A percentile compares a stretch with the other conserved stretches of the same genome.
phyloP scores from a whole-genome alignment of 2,888 invertebrate species.

The Tinea trinotella region DNA sequence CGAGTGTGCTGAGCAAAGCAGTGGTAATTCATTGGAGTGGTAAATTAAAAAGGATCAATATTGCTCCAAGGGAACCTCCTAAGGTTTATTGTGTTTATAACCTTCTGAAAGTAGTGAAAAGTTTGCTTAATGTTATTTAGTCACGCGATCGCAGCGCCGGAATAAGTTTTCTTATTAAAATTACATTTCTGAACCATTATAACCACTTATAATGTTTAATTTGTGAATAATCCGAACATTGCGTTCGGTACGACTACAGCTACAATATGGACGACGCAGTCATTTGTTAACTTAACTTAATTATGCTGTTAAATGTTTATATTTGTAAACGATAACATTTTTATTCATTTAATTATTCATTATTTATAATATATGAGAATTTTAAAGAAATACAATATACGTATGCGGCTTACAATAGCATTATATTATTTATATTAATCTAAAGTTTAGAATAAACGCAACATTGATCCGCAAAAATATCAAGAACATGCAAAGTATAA shows the following conservation, averaged over 20 bases:
- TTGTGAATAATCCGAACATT: conserved; percentile 1
- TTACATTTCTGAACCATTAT: conserved; percentile 3
- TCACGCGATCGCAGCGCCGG: not conserved
- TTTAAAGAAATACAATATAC: no score
- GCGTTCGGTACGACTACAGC: not conserved
- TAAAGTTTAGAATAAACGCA: no score
- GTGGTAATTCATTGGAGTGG: not conserved
- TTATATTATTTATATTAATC: no score
- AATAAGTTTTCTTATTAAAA: conserved; percentile 10
- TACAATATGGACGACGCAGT: not conserved
- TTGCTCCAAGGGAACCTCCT: not conserved
- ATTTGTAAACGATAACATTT: no score
- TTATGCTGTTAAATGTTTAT: no score
- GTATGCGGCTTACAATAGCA: no score
- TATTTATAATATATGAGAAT: no score
- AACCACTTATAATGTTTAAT: conserved; percentile 8
- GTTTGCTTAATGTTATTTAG: not conserved
- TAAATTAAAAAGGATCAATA: not conserved
- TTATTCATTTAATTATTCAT: no score
- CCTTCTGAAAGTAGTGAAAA: conserved; percentile 1
- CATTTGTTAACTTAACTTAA: no score
- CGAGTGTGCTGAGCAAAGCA: no score
- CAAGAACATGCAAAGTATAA: no score
- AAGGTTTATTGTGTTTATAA: conserved; percentile 8
- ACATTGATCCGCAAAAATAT: no score